Conservation (phyloP, 2,797 vertebrate genomes). For the Alectoris magna region DNA sequence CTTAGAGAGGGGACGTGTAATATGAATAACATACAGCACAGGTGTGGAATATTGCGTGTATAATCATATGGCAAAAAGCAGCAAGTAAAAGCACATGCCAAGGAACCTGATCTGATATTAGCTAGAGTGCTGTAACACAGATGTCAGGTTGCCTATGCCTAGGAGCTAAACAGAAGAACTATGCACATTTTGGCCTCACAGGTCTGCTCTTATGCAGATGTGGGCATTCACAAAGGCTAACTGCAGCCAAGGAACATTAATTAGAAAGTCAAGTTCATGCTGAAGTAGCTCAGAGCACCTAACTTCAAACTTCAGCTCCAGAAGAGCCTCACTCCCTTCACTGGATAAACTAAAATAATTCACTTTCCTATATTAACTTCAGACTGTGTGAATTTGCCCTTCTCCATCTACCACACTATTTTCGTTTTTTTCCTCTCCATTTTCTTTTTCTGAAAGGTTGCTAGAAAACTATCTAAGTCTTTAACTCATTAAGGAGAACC, state of each 20-base stretch:
- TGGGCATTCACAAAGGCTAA: neutral
- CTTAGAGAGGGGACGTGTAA: neutral
- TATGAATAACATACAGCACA: neutral
- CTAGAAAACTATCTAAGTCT: neutral
- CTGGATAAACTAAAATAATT: neutral
- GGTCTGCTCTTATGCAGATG: rapidly evolving
- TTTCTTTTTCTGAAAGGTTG: neutral
- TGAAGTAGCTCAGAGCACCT: neutral
- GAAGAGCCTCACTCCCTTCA: neutral
- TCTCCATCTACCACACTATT: neutral
- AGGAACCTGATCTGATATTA: neutral
- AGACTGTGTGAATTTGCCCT: rapidly evolving
- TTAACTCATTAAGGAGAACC: neutral
- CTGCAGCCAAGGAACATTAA: neutral
- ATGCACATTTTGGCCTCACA: rapidly evolving
- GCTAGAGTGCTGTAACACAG: neutral
- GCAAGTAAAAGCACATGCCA: neutral
- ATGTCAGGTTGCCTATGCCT: neutral
- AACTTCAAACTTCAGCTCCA: neutral
- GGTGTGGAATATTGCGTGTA: neutral
- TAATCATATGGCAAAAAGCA: neutral
- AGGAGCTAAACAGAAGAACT: neutral
- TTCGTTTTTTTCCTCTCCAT: neutral
- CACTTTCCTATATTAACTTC: neutral
- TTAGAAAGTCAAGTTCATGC: neutral